A percentile compares a stretch with the other conserved stretches of the same genome.
These are phyloP conservation scores for Oppia nitens DNA, from an alignment of 1,140 invertebrate species.

Conservation along the genomic window DNA sequence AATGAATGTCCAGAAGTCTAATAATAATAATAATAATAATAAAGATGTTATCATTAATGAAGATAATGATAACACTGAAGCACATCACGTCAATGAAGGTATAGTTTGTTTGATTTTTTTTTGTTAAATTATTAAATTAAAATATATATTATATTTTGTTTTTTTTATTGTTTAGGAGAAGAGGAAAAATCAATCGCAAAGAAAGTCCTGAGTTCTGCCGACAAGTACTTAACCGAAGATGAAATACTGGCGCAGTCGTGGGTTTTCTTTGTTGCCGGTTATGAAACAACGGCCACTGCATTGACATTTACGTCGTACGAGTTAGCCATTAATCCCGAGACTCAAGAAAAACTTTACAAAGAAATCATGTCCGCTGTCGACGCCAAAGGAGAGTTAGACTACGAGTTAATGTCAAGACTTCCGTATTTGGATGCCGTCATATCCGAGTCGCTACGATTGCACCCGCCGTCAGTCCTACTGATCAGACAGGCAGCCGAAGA, in stretches of 20 bases:
- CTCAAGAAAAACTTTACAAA: conserved; percentile 29
- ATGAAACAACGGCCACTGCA: conserved; percentile 36
- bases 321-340: conserved; percentile 36
- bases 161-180: background rate
- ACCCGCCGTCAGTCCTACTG: conserved; percentile 32
- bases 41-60: background rate
- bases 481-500: conserved; percentile 17
- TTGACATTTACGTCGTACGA: conserved; percentile 34
- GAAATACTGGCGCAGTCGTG: no score
- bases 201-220: background rate
- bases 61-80: background rate
- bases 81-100: conserved; percentile 9
- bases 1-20: background rate
- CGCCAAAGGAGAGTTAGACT: conserved; percentile 3
- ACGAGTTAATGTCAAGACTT: conserved; percentile 21
- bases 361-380: background rate
- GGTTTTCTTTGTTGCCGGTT: conserved; percentile 46
- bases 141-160: no score
- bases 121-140: background rate
- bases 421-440: conserved; percentile 26
- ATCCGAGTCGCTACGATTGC: conserved; percentile 23
- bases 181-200: background rate
- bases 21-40: no score
- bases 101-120: no score
- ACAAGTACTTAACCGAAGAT: conserved; percentile 35